Evolutionary conservation across 2,888 invertebrate genomes (phyloP), one percentile per base, ranked within the genome.

Genomic region (Augiades crinisus): DNA sequence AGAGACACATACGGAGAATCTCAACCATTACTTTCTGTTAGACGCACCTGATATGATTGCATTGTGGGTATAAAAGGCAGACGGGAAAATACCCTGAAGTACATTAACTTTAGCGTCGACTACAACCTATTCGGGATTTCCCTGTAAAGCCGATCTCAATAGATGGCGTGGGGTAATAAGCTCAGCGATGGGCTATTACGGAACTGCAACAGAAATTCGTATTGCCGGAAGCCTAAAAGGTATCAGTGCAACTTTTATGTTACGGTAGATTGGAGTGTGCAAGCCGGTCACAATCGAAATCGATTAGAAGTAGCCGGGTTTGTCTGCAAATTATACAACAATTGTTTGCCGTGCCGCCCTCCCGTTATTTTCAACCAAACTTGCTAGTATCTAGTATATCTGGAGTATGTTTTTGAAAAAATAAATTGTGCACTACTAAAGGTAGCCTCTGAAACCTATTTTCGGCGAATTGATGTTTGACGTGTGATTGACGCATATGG

Each of bases 71-170:
- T 67, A 68, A 75, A n/a, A 73, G 67, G 68, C 68, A 54, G 57
- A 60, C 60, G 55, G 71, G 70, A 72, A 79, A 76, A 76, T 73
- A 74, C 68, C 70, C 65, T 73, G 61, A 72, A 68, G 65, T 68
- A 75, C 79, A 85, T 81, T 81, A 83, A 76, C 69, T 74, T 74
- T 73, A 74, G 71, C 69, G 63, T 67, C 70, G 78, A 74, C 78
- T 83, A 80, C 82, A 78, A 81, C 75, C 85, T 81, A 84, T 83
- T 81, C 74, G 80, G 79, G 83, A 87, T 88, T 85, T 87, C 73
- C 81, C 73, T 80, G 77, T 70, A 88, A 87, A 89, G 87, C 88
- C 87, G 78, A 75, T 78, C 81, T 88, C 89, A 87, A 89, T 88
- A 81, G 87, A 82, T 84, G 80, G 84, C 78, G 82, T 71, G 78